Base-by-base conservation (phyloP, 2,797 vertebrate species). In the Tapirus indicus region DNA sequence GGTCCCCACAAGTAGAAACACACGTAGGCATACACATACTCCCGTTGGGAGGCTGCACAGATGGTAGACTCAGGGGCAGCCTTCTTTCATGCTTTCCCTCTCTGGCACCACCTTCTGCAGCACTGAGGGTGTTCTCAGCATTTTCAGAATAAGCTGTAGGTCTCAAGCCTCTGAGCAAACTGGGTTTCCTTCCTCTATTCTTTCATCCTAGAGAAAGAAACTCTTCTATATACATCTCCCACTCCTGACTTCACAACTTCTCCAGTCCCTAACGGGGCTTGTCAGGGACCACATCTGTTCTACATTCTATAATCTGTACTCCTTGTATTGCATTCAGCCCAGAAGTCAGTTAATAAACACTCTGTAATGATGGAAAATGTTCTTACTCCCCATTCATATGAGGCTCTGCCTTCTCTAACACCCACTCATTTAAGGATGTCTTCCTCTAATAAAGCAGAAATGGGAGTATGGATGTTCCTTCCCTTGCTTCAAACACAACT, bases 81-180 rank as follows among this genome's bases (percentile, higher is more conserved):
- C 74, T 62, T 52, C 38, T 38, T 9, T 11, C 54, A 35, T 16
- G 17, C 23, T 56, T 94, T 38, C 74, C 92, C 92, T 91, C 69
- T 98, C 95, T 94, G 96, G 75, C 71, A 78, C 60, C 85, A 92
- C 94, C 84, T 93, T 94, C 94, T 90, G 94, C 47, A 77, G 56
- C 41, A 4, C 35, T 58, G 58, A 78, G n/a, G 29, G 8, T 89
- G 79, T 88, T 60, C 38, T 86, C 56, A 38, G 93, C 41, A 60
- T 80, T 83, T 96, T 44, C 69, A 60, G 41, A 88, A 64, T 20
- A 82, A 29, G 3, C 27, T 23, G 1, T 54, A 80, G 80, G 60
- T 80, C 32, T 54, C 20, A 21, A 77, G 86, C 35, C 60, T 77
- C 58, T 21, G 38, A 62, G 79, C 14, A 4, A 85, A 54, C 74